A percentile compares a stretch with the other conserved stretches of the same genome.
These are phyloP conservation scores for Heteromormyrus szaboi DNA, from an alignment of 2,797 vertebrate genomes.

Conservation along the genomic window DNA sequence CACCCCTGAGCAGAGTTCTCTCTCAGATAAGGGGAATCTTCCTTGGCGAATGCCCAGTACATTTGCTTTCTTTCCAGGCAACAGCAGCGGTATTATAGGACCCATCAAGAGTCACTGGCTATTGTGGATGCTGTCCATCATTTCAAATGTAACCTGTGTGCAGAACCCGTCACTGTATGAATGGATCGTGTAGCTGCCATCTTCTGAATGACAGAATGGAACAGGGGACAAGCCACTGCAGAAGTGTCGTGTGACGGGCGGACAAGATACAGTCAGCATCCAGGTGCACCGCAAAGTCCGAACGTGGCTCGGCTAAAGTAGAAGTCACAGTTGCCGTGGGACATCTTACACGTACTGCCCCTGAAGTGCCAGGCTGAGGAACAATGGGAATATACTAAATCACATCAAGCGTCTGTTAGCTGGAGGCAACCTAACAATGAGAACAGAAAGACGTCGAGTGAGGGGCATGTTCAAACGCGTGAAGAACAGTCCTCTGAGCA, in stretches of 20 bases:
- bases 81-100: background rate
- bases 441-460: background rate
- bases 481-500: background rate
- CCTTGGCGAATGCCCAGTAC: background rate
- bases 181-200: background rate
- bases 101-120: background rate
- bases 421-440: background rate
- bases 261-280: background rate
- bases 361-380: background rate
- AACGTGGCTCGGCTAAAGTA: background rate
- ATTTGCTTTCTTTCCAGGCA: constrained; percentile 6
- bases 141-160: background rate
- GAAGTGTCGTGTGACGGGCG: background rate
- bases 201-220: background rate
- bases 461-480: background rate
- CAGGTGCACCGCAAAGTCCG: background rate
- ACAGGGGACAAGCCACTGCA: background rate
- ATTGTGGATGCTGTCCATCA: background rate
- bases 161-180: background rate
- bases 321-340: too few species aligned
- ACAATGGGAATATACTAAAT: background rate
- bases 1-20: background rate
- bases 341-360: background rate
- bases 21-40: background rate
- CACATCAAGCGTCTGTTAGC: background rate